Conservation (phyloP, 2,113 vertebrate species). For the Hippocampus abdominalis region DNA sequence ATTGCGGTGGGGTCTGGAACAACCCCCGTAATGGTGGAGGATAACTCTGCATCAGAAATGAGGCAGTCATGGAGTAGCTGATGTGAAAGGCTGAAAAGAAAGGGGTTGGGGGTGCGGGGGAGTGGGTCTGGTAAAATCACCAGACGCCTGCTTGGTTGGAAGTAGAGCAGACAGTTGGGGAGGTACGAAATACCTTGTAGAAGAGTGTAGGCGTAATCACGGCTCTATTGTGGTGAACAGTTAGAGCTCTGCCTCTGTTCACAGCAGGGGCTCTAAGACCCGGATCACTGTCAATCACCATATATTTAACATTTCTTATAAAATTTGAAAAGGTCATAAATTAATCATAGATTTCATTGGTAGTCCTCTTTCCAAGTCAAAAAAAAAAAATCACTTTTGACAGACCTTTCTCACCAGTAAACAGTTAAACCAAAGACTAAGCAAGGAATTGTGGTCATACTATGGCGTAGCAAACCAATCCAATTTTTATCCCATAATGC, state of each 20-base stretch:
- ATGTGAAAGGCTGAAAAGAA: conserved; percentile 46
- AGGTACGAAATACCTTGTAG: conserved; percentile 39
- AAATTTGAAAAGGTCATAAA: conserved; percentile 29
- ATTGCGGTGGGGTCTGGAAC: no score
- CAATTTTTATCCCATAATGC: no score
- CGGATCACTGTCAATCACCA: conserved; percentile 54
- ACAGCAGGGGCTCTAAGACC: conserved; percentile 29
- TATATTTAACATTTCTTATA: conserved; percentile 59
- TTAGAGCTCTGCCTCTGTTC: conserved; percentile 41
- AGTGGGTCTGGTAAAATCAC: conserved; percentile 56
- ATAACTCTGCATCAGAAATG: conserved; percentile 30
- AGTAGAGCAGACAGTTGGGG: conserved; percentile 53
- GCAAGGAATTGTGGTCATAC: neutral
- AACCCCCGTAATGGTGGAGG: neutral
- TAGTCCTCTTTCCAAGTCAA: conserved; percentile 9
- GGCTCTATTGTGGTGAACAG: conserved; percentile 66
- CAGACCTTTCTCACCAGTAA: neutral
- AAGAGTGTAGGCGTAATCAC: conserved; percentile 66
- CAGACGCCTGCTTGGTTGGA: conserved; percentile 52
- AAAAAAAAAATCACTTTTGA: neutral
- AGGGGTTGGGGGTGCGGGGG: conserved; percentile 7
- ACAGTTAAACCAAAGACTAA: neutral
- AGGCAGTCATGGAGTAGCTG: conserved; percentile 36
- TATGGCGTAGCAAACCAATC: no score
- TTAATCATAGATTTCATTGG: conserved; percentile 24